phyloP scores from a whole-genome alignment of 2,888 invertebrate species.

The Cactoblastis cactorum region DNA sequence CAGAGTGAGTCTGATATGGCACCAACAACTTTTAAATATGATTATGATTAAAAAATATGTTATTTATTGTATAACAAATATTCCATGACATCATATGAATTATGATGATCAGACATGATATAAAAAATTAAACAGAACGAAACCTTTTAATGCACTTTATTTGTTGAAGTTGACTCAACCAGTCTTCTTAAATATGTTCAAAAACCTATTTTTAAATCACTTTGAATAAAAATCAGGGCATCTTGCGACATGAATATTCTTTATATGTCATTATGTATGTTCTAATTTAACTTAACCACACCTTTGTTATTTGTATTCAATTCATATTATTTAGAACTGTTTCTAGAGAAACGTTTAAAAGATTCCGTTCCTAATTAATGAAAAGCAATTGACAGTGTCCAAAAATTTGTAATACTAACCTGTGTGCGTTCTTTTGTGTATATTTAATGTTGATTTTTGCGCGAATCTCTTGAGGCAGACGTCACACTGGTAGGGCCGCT shows the following conservation, averaged over 20 bases:
- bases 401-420: constrained; percentile 48
- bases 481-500: constrained; percentile 83
- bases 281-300: too few species aligned
- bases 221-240: too few species aligned
- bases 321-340: too few species aligned
- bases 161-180: neutral
- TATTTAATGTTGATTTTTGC: constrained; percentile 89
- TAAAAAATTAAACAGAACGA: neutral
- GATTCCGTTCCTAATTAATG: neutral
- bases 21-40: constrained; percentile 60
- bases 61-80: constrained; percentile 15
- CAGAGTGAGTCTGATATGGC: constrained; percentile 49
- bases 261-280: too few species aligned
- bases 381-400: too few species aligned
- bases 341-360: neutral
- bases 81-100: constrained; percentile 7
- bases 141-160: neutral
- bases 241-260: too few species aligned
- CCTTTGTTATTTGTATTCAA: too few species aligned
- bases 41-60: neutral
- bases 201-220: too few species aligned
- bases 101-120: neutral
- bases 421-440: constrained; percentile 89
- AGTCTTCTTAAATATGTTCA: too few species aligned
- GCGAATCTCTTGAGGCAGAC: constrained; percentile 89